These are phyloP conservation scores for Drosophila emarginata DNA, from an alignment of 2,888 invertebrate genomes.

Conservation along the genomic window DNA sequence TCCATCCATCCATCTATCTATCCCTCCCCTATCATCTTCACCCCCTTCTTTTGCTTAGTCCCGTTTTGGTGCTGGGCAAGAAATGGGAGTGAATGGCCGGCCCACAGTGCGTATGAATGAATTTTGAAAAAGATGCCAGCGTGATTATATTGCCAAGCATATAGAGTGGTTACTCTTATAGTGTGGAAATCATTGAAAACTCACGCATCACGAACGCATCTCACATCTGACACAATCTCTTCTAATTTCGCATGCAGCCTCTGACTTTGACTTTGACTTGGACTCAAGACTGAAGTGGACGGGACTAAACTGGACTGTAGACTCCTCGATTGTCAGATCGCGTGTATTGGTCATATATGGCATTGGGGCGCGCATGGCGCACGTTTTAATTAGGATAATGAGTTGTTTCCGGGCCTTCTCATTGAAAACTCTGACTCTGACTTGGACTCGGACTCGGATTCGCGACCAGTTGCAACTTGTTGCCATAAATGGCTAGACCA, in stretches of 20 bases:
- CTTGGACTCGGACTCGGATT: slow-evolving; percentile 28
- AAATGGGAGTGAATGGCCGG: slow-evolving; percentile 42
- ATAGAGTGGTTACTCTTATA: neutral
- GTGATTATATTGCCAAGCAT: slow-evolving; percentile 9
- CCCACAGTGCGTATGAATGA: slow-evolving; percentile 73
- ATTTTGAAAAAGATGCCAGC: slow-evolving; percentile 14
- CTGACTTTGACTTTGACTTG: slow-evolving; percentile 28
- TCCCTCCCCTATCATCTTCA: too few species aligned
- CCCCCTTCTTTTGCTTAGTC: slow-evolving; percentile 45
- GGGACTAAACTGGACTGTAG: neutral
- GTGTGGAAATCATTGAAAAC: neutral
- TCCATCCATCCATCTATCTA: too few species aligned
- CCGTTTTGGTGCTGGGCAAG: slow-evolving; percentile 29
- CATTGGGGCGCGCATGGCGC: slow-evolving; percentile 75
- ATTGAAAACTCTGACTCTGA: slow-evolving; percentile 34
- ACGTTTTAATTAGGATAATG: slow-evolving; percentile 82
- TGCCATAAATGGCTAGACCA: slow-evolving; percentile 58
- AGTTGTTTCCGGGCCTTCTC: slow-evolving; percentile 79
- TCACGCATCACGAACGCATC: slow-evolving; percentile 22
- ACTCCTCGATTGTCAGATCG: slow-evolving; percentile 77
- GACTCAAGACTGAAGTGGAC: slow-evolving; percentile 14
- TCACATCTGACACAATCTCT: slow-evolving; percentile 31
- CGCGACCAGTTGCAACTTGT: slow-evolving; percentile 40
- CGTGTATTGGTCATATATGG: slow-evolving; percentile 80
- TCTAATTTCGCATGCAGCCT: slow-evolving; percentile 50